Base-by-base conservation (phyloP, 1,140 invertebrate species). In the Wiebesia pumilae region DNA sequence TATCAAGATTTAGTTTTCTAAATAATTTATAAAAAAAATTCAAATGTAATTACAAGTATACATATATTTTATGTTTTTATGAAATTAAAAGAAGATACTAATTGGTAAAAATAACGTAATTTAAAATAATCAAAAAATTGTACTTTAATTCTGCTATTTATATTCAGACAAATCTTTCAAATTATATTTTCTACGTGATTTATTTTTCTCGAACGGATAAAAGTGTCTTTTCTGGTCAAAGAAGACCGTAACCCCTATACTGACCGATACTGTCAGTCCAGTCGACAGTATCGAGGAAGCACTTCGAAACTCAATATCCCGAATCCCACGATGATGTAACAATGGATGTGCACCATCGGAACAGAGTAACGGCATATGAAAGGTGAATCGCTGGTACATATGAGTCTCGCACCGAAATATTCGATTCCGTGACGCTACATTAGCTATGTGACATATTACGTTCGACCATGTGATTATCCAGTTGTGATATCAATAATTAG, bases 361-460 rank as follows among this genome's bases (percentile, higher is more conserved):
- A 38, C 54, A 30, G 69, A 83, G 81, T 33, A 47, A 40, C 16
- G 38, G 58, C 33, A 14, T 40, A 58, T 54, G 77, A 79, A 58
- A 79, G 58, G 77, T 54, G 77, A 54, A 24, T 79, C 77, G 58
- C 14, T 75, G 38, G 3, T n/a, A 43, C 24, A 27, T n/a, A 43
- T 3, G 67, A 83, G 43, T 38, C 67, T 71, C 80, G 33, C 40
- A 40, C 33, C 71, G 4, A 75, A 75, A 75, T 43, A 24, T 43
- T 75, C 38, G 38, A 75, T 75, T 75, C 38, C 27, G 21, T 75
- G 38, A 47, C 79, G 79, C 47, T 75, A 79, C 81, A 81, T 86
- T 81, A 86, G 47, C 84, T 6, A 75, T 81, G 54, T 81, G 84
- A 86, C 84, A 75, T 62, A 86, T 86, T 86, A 81, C 51, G 73